These are phyloP conservation scores for Lamproptera curius DNA, from an alignment of 2,888 invertebrate species.

Conservation along the genomic window DNA sequence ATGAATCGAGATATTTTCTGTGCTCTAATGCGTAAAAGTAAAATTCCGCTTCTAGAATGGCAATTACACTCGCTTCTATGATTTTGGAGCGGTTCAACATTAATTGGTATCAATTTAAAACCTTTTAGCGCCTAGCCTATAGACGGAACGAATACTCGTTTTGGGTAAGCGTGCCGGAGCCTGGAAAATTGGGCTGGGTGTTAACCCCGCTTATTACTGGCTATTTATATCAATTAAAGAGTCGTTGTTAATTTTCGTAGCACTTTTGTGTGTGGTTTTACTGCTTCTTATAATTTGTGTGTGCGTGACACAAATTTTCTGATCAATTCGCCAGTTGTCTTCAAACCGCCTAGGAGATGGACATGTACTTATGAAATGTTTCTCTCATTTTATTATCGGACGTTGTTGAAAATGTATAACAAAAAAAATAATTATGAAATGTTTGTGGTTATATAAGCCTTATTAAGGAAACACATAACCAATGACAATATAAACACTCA, in stretches of 20 bases:
- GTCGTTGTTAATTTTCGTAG: slow-evolving; percentile 61
- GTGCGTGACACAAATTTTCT: slow-evolving; percentile 3
- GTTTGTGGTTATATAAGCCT: neutral
- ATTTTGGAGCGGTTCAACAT: slow-evolving; percentile 10
- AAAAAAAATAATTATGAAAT: neutral
- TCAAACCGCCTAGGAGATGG: neutral
- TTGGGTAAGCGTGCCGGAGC: slow-evolving; percentile 10
- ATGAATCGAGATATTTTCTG: slow-evolving; percentile 27
- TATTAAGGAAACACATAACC: neutral
- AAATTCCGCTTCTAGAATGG: slow-evolving; percentile 15
- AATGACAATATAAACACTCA: no score
- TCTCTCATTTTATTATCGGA: neutral
- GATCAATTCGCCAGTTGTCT: neutral
- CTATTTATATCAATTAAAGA: slow-evolving; percentile 69
- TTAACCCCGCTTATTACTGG: slow-evolving; percentile 35
- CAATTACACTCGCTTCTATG: slow-evolving; percentile 14
- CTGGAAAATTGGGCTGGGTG: slow-evolving; percentile 23
- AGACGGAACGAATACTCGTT: slow-evolving; percentile 4
- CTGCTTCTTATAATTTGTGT: neutral
- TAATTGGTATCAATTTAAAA: slow-evolving; percentile 21
- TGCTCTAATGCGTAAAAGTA: slow-evolving; percentile 19
- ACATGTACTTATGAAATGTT: neutral
- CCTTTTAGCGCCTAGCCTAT: slow-evolving; percentile 12
- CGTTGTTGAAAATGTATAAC: neutral
- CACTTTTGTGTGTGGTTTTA: slow-evolving; percentile 49